phyloP scores from a whole-genome alignment of 2,113 vertebrate genomes.

The Tinamus guttatus region DNA sequence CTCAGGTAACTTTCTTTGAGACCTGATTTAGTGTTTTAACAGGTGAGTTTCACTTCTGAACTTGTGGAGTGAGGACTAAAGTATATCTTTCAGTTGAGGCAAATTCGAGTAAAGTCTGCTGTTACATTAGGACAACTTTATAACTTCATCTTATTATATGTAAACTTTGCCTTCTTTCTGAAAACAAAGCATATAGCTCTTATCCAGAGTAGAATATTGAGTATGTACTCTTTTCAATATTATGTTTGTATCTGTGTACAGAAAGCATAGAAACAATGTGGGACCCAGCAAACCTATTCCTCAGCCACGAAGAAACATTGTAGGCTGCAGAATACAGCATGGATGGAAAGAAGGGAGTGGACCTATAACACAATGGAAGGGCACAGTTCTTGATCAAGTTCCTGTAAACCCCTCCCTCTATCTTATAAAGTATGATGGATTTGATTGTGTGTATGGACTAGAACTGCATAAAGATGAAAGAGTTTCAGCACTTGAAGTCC shows the following conservation, averaged over 20 bases:
- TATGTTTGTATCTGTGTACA: constrained; percentile 77
- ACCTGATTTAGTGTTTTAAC: neutral
- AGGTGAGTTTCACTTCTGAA: neutral
- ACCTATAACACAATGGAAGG: constrained; percentile 93
- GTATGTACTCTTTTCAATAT: constrained; percentile 16
- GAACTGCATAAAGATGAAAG: constrained; percentile 97
- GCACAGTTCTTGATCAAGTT: constrained; percentile 96
- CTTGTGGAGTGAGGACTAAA: neutral
- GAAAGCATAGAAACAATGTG: constrained; percentile 94
- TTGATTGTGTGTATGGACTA: constrained; percentile 96
- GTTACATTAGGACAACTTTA: neutral
- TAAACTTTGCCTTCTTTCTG: neutral
- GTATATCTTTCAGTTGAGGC: neutral
- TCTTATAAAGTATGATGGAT: constrained; percentile 97
- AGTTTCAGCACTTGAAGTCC: constrained; percentile 93
- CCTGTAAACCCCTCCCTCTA: constrained; percentile 96
- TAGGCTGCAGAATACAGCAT: constrained; percentile 97
- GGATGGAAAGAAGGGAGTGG: constrained; percentile 94
- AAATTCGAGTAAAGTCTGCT: neutral
- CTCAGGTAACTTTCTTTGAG: neutral
- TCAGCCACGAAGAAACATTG: constrained; percentile 91
- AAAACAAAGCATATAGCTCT: neutral
- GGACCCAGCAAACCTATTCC: constrained; percentile 91
- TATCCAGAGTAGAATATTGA: neutral
- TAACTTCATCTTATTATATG: neutral